Percentiles rank a stretch among this genome's conserved stretches.
These are phyloP conservation scores for Amorpha juglandis DNA, from an alignment of 2,888 invertebrate species.

Conservation along the genomic window DNA sequence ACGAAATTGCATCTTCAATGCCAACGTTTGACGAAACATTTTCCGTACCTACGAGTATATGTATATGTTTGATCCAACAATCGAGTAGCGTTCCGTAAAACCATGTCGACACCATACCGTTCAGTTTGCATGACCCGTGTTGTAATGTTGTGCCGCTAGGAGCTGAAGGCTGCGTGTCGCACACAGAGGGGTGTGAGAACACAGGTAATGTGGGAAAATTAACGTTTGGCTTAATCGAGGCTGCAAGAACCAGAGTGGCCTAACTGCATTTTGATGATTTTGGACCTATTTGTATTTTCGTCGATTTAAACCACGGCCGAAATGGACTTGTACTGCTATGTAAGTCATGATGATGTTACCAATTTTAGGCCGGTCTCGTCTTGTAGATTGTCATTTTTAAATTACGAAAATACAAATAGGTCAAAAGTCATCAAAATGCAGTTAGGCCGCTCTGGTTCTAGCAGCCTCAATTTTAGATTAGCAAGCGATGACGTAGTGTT, in stretches of 20 bases:
- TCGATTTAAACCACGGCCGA: too few species aligned
- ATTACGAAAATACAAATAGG: too few species aligned
- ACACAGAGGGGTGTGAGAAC: constrained; percentile 96
- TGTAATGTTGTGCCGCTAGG: constrained; percentile 88
- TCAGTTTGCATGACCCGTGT: constrained; percentile 84
- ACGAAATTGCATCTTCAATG: not conserved
- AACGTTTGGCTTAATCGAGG: constrained; percentile 20
- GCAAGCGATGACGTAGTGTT: too few species aligned
- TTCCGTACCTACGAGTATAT: constrained; percentile 37
- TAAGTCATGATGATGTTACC: too few species aligned
- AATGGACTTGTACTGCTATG: too few species aligned
- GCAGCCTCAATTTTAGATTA: not conserved
- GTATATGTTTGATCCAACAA: constrained; percentile 36
- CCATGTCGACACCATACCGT: constrained; percentile 55
- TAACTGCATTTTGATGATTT: too few species aligned
- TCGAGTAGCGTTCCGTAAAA: constrained; percentile 45
- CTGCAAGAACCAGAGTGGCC: too few species aligned
- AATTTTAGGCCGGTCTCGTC: too few species aligned
- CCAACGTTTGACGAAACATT: constrained; percentile 53
- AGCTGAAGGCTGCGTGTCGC: constrained; percentile 95
- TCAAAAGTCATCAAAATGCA: too few species aligned
- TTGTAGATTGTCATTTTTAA: too few species aligned
- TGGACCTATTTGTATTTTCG: too few species aligned
- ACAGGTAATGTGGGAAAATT: constrained; percentile 86
- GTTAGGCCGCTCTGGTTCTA: too few species aligned